These are phyloP conservation scores for Leptopilina myrica DNA, from an alignment of 2,888 invertebrate genomes.

Conservation along the genomic window DNA sequence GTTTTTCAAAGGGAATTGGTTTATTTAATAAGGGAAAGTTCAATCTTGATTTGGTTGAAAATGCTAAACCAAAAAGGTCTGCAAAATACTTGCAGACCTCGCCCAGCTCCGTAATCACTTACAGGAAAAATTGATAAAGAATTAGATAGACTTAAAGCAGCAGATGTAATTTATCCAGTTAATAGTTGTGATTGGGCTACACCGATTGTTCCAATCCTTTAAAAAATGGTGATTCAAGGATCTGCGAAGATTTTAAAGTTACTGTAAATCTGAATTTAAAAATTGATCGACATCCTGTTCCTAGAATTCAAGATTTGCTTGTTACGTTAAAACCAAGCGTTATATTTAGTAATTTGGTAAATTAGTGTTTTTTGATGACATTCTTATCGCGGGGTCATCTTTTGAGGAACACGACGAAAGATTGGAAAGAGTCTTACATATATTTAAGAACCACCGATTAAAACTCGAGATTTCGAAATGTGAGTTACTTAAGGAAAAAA, in stretches of 20 bases:
- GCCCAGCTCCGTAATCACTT: conserved; percentile 62
- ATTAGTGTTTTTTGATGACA: conserved; percentile 34
- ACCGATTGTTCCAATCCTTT: conserved; percentile 69
- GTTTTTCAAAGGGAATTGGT: conserved; percentile 48
- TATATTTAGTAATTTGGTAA: conserved; percentile 58
- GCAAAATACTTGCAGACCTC: conserved; percentile 51
- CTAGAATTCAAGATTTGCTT: conserved; percentile 53
- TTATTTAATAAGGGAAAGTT: conserved; percentile 44
- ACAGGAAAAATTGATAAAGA: conserved; percentile 56
- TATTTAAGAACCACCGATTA: conserved; percentile 19
- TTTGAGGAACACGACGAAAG: neutral
- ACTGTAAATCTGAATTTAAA: conserved; percentile 64
- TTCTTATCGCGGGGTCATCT: conserved; percentile 25
- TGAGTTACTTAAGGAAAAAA: neutral
- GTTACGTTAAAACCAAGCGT: conserved; percentile 49
- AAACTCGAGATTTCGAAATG: conserved; percentile 41
- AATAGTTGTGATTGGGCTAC: conserved; percentile 64
- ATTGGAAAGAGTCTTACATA: neutral
- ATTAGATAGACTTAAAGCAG: conserved; percentile 52
- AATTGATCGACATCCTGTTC: conserved; percentile 58
- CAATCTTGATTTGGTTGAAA: conserved; percentile 48
- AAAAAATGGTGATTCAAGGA: conserved; percentile 64
- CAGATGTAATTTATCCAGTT: conserved; percentile 51
- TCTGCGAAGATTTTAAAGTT: conserved; percentile 69
- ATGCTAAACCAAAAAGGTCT: conserved; percentile 48